Evolutionary conservation across 1,140 invertebrate species (phyloP), one percentile per base, ranked within the genome.

Genomic region (Chymomyza costata): DNA sequence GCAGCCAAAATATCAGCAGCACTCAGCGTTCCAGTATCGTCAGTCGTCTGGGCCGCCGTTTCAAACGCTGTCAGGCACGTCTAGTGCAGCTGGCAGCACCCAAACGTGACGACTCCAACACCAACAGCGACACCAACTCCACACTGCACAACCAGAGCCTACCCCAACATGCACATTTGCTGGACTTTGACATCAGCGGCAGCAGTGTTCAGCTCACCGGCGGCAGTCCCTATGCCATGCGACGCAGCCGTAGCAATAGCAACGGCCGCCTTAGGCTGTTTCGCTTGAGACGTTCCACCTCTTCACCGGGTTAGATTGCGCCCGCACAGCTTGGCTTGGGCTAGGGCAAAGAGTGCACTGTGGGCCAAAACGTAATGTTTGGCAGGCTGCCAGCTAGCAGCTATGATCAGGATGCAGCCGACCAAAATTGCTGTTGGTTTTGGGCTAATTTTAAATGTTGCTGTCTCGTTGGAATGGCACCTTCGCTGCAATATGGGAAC

Each of bases 231-330:
- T 64, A 66, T 32, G 35, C 58, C 19, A 34, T 50, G 16, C 64
- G 63, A 38, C 73, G 71, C 31, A 65, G 64, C 32, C 52, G 62
- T 13, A 65, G 71, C 37, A 63, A 59, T 35, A 40, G 58, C 46
- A 80, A 54, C 38, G 45, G 49, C 34, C 71, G 73, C 7, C 28
- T 80, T 7, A 78, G 71, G 54, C 48, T 80, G 71, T n/a, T n/a
- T n/a, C 73, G 71, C 17, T 40, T 78, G 15, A 53, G 66, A 18
- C 73, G 71, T 10, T 66, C 54, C 19, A 80, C 58, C 31, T 78
- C 71, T 15, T 80, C 71, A 13, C 71, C 71, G 16, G 71, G 67
- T 15, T 78, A 80, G n/a, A 31, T 25, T 25, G 21, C 8, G 21
- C 21, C 21, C 8, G n/a, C 8, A 8, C 21, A 25, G 3, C 8